Evolutionary conservation across 35 echinoderm and acorn worm species (phyloP), one percentile per base, ranked within the genome.

Genomic region (Lytechinus variegatus): DNA sequence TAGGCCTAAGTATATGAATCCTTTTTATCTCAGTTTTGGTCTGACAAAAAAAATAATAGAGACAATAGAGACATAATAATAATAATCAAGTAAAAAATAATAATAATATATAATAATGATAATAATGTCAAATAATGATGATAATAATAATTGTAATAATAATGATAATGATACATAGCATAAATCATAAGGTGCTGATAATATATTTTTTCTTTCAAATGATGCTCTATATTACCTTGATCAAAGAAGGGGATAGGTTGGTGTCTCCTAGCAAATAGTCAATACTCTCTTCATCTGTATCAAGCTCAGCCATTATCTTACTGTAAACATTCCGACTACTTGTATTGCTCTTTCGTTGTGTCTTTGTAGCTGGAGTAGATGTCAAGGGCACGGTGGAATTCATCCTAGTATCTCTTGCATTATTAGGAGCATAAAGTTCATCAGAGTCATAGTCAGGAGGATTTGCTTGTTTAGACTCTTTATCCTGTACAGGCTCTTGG

Each of bases 261-360:
- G n/a, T 93, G 13, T 54, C 92, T 24, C 92, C 92, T 53, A 93
- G 24, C 52, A 93, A 54, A 33, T 93, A 33, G 52, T 54, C 92
- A 29, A 93, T 93, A 54, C 52, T 54, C n/a, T 93, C 92, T 28
- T 93, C 92, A 57, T 93, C 92, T 3, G 92, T 57, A 57, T 93
- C 92, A 33, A 93, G 92, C 92, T 93, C 29, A 56, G 92, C 92
- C 92, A 93, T 93, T 33, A 93, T 93, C 28, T 54, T 93, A 24
- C 16, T 27, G 54, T 55, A 93, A 0, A 93, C 91, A 27, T 53
- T 53, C 52, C 91, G 28, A 9, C 53, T 93, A 11, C 92, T 54
- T 9, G 27, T 53, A 2, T 29, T 53, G 29, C 28, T 52, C 5
- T 8, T 90, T 10, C 24, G 52, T 90, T 90, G 16, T 19, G 88